Conservation (phyloP, 2,113 vertebrate genomes). For the Ahaetulla prasina region DNA sequence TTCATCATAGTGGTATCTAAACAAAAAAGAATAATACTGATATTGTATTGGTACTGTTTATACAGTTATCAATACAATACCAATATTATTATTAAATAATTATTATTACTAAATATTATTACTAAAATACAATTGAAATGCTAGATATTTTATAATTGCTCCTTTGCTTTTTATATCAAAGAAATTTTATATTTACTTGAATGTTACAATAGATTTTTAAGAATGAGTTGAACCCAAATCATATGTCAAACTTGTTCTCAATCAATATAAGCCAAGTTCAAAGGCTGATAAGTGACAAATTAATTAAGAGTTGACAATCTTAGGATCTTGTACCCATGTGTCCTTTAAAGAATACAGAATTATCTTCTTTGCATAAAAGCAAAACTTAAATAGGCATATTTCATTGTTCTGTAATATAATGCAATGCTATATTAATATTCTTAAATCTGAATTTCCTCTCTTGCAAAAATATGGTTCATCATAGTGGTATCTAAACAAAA, state of each 20-base stretch:
- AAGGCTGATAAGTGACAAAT: neutral
- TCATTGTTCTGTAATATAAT: neutral
- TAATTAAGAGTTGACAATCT: neutral
- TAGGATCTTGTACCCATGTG: neutral
- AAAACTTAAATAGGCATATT: neutral
- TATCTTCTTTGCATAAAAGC: neutral
- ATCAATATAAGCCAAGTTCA: neutral
- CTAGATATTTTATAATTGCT: neutral
- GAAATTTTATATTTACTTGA: neutral
- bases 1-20: neutral
- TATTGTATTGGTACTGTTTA: neutral
- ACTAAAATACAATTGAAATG: neutral
- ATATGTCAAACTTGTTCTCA: neutral
- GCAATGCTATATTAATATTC: neutral
- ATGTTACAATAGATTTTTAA: neutral
- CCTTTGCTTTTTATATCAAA: neutral
- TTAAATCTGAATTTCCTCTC: neutral
- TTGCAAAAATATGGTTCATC: neutral
- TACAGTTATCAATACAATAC: no score
- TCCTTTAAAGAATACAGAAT: neutral
- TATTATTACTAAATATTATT: no score
- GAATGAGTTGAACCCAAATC: neutral
- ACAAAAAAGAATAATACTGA: neutral
- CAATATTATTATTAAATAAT: no score
- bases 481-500: neutral